phyloP scores from a whole-genome alignment of 2,113 vertebrate genomes.

The Microtus pennsylvanicus region DNA sequence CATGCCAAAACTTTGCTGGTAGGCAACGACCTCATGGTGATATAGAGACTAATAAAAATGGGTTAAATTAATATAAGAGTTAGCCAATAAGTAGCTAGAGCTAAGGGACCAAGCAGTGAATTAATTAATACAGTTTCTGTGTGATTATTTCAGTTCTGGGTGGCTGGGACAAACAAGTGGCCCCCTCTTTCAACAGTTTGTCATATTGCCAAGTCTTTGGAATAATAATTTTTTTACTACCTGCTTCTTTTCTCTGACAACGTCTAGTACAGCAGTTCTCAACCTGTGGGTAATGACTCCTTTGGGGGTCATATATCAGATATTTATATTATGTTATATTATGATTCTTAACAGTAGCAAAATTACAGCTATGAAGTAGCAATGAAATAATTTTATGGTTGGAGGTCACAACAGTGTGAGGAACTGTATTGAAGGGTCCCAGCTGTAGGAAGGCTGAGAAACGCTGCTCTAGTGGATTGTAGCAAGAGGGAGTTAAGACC shows the following conservation, averaged over 20 bases:
- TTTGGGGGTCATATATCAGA: background rate
- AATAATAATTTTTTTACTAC: background rate
- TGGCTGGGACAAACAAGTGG: rapidly evolving
- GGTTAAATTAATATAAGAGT: no score
- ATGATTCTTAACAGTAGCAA: background rate
- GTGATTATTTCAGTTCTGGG: no score
- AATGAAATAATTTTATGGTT: background rate
- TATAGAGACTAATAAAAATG: no score
- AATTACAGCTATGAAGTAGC: background rate
- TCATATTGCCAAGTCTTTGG: background rate
- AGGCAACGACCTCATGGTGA: no score
- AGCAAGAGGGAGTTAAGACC: background rate
- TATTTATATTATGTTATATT: background rate
- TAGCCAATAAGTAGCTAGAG: no score
- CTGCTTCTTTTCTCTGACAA: background rate
- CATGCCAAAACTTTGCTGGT: no score
- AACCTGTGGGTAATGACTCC: background rate
- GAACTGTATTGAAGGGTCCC: background rate
- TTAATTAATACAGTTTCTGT: no score
- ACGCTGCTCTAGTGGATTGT: background rate
- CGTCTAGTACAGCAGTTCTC: background rate
- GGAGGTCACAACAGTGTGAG: background rate
- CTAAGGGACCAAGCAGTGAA: no score
- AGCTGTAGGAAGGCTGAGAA: background rate
- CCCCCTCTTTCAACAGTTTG: background rate